phyloP scores from a whole-genome alignment of 2,113 vertebrate genomes.

The Platanista minor region DNA sequence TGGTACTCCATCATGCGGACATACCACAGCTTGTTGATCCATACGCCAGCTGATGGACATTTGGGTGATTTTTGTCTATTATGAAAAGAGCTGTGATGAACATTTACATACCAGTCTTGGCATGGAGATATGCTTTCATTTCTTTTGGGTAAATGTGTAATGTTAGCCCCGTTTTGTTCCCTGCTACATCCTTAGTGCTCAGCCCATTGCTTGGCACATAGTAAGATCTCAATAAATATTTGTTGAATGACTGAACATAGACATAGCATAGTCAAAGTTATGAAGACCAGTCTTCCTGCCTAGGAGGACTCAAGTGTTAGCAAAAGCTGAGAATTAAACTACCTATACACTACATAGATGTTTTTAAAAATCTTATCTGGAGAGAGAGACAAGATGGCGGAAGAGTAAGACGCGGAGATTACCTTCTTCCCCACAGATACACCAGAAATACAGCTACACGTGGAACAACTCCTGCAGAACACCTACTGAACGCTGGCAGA shows the following conservation, averaged over 20 bases:
- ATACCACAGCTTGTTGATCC: not conserved
- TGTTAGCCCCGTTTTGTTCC: not conserved
- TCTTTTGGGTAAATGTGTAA: not conserved
- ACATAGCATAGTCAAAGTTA: slow-evolving; percentile 38
- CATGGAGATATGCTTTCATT: not conserved
- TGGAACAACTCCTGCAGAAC: no score
- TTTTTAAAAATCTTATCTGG: slow-evolving; percentile 50
- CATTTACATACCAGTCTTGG: not conserved
- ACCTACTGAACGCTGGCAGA: no score
- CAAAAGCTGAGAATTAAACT: slow-evolving; percentile 26
- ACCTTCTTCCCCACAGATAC: no score
- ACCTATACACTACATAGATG: not conserved
- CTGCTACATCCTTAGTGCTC: not conserved
- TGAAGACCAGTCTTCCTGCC: slow-evolving; percentile 5
- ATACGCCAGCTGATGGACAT: not conserved
- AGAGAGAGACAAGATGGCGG: no score
- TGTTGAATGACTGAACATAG: slow-evolving; percentile 16
- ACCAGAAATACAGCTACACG: no score
- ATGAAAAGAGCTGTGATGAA: not conserved
- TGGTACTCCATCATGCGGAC: not conserved
- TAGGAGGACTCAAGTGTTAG: not conserved
- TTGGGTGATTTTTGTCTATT: not conserved
- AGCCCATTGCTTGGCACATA: not conserved
- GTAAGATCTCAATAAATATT: slow-evolving; percentile 11
- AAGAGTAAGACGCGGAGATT: no score